Evolutionary conservation across 2,888 invertebrate genomes (phyloP).

Genomic region (Gerris lacustris): DNA sequence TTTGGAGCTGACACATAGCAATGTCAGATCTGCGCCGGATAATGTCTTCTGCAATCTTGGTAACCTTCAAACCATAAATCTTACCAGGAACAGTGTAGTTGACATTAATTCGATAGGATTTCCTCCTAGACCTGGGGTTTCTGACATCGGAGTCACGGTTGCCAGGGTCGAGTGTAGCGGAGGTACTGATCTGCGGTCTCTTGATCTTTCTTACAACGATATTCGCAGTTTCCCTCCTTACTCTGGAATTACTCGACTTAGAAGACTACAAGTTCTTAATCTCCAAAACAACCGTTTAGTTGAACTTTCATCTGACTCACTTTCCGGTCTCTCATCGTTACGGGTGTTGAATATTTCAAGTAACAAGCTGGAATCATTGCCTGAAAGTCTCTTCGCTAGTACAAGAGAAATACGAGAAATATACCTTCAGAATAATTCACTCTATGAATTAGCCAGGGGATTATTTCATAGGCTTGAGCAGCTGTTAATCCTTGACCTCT

Average conservation of each 20-base stretch:
- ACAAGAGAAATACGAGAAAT: conserved; percentile 70
- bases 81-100: conserved; percentile 70
- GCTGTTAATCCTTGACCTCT: conserved; percentile 68
- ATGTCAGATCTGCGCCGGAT: conserved; percentile 65
- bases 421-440: conserved; percentile 70
- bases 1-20: conserved; percentile 70
- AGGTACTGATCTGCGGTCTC: conserved; percentile 55
- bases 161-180: conserved; percentile 42
- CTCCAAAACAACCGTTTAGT: conserved; percentile 73
- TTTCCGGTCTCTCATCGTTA: conserved; percentile 64
- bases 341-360: conserved; percentile 74
- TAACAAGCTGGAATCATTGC: conserved; percentile 68
- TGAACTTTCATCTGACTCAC: conserved; percentile 63
- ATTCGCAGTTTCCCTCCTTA: conserved; percentile 58
- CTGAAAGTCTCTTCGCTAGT: conserved; percentile 67
- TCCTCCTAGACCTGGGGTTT: conserved; percentile 30
- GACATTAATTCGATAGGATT: conserved; percentile 66
- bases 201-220: conserved; percentile 73
- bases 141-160: conserved; percentile 33
- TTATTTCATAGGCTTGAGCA: conserved; percentile 74
- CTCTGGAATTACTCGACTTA: conserved; percentile 59
- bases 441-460: conserved; percentile 68
- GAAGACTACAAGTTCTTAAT: conserved; percentile 65
- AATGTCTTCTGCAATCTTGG: conserved; percentile 66
- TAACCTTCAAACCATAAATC: conserved; percentile 68